Conservation (phyloP, 2,113 vertebrate genomes). For the Istiophorus platypterus region DNA sequence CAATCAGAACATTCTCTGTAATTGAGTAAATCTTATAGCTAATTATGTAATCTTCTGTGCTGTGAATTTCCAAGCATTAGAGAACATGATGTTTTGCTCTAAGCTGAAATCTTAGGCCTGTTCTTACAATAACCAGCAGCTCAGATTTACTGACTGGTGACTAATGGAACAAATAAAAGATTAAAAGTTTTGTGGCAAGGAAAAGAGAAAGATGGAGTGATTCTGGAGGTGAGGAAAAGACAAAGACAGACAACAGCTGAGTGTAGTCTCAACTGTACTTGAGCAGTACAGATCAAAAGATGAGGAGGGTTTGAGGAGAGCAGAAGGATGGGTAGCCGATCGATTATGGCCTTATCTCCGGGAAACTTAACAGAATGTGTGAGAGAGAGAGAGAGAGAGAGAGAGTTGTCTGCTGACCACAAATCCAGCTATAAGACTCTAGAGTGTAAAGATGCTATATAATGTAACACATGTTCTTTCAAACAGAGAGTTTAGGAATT, state of each 20-base stretch:
- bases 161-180: conserved; percentile 70
- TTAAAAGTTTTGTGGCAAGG: conserved; percentile 39
- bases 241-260: conserved; percentile 25
- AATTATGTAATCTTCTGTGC: conserved; percentile 35
- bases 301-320: background rate
- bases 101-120: conserved; percentile 32
- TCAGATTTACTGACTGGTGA: conserved; percentile 17
- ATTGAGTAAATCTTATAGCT: conserved; percentile 26
- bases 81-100: conserved; percentile 33
- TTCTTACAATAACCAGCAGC: conserved; percentile 36
- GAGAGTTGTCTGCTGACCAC: conserved; percentile 34
- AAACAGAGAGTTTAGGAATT: conserved; percentile 47
- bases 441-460: conserved; percentile 31
- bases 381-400: conserved; percentile 33
- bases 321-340: conserved; percentile 43
- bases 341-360: conserved; percentile 39
- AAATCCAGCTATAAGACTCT: conserved; percentile 30
- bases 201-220: conserved; percentile 10
- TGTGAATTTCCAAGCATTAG: conserved; percentile 37
- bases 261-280: conserved; percentile 21
- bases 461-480: conserved; percentile 41
- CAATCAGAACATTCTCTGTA: conserved; percentile 5
- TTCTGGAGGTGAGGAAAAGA: conserved; percentile 5
- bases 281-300: conserved; percentile 32
- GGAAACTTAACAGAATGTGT: conserved; percentile 33